Percentiles rank a stretch among this genome's conserved stretches.
Conservation (phyloP, 2,113 vertebrate genomes). For the Triplophysa dalaica region DNA sequence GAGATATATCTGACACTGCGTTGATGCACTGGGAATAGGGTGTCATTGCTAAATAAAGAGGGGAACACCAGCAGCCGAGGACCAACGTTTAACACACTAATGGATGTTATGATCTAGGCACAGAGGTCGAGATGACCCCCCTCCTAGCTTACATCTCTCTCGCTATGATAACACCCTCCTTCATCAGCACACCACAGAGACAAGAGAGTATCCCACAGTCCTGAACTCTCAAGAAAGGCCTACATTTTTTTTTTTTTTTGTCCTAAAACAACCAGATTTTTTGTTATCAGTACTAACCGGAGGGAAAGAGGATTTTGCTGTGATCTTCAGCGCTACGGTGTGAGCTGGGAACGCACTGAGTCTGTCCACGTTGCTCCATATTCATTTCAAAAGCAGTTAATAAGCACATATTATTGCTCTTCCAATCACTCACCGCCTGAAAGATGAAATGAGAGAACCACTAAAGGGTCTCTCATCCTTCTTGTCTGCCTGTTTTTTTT, state of each 20-base stretch:
- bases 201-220: slow-evolving; percentile 1
- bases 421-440: slow-evolving; percentile 44
- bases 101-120: slow-evolving; percentile 37
- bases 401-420: slow-evolving; percentile 47
- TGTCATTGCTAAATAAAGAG: slow-evolving; percentile 38
- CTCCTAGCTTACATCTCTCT: not conserved
- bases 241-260: not conserved
- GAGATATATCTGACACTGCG: slow-evolving; percentile 20
- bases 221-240: not conserved
- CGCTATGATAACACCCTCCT: slow-evolving; percentile 10
- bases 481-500: slow-evolving; percentile 35
- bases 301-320: slow-evolving; percentile 27
- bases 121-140: slow-evolving; percentile 6
- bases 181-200: not conserved
- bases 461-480: slow-evolving; percentile 54
- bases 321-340: slow-evolving; percentile 22
- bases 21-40: slow-evolving; percentile 2
- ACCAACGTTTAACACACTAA: slow-evolving; percentile 36
- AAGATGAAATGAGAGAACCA: slow-evolving; percentile 67
- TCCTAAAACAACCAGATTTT: slow-evolving; percentile 27
- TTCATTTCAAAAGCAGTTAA: slow-evolving; percentile 46
- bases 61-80: not conserved
- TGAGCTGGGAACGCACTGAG: slow-evolving; percentile 30
- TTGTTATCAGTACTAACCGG: slow-evolving; percentile 33
- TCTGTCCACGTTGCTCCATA: slow-evolving; percentile 17